Base-by-base conservation (phyloP, 2,797 vertebrate species). In the Craterocephalus amniculus region DNA sequence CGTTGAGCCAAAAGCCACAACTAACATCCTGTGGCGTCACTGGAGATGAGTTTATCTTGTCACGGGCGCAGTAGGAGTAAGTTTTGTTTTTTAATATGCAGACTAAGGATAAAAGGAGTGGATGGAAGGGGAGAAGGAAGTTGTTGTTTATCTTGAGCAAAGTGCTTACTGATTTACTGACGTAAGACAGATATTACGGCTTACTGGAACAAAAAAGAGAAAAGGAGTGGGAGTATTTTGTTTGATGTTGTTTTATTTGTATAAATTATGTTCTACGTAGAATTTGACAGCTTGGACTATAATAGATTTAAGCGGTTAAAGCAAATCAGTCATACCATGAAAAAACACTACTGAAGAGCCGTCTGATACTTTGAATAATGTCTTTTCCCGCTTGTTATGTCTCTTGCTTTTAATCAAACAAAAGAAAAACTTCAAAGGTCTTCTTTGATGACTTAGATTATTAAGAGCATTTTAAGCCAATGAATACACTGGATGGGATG, bases 131-230 rank as follows among this genome's bases (percentile, higher is more conserved):
- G 56, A 3, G 35, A 36, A 84, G 86, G 88, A 89, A 88, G 89
- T 87, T 88, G 64, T 80, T 91, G 88, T 91, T 92, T 92, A 91
- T 88, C 45, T 38, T 38, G 35, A 73, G 79, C 61, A 75, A 82
- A 89, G 68, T 70, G 73, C 78, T 89, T 66, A 81, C 70, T 70
- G 79, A 83, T 81, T 83, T 61, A 69, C 70, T 87, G 83, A 83
- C 75, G 77, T 74, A 78, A 74, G 29, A 72, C 38, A 70, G 65
- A 84, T 72, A 72, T 60, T 36, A 66, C 52, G 38, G 79, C 65
- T 88, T 86, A 85, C 81, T 85, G 86, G 74, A 88, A 85, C 40
- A 63, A 78, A 75, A 78, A 40, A 68, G 24, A 52, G 45, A 64
- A 66, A 52, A 59, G 52, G 54, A 61, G 3, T 48, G 11, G 34